phyloP scores from a whole-genome alignment of 2,888 invertebrate genomes.

The Scaptomyza tumidula region DNA sequence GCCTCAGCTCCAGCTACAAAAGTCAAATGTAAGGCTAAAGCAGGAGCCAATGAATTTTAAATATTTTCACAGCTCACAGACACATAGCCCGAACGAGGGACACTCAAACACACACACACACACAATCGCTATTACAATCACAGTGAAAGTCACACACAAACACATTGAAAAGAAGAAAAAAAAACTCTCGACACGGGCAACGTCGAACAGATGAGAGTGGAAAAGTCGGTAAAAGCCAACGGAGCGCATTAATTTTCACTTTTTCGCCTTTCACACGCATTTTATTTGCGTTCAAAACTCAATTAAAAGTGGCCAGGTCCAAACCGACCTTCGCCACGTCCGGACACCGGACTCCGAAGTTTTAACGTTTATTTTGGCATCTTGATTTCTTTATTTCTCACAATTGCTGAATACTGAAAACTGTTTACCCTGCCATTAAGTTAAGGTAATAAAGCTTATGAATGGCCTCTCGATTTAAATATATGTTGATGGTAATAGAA shows the following conservation, averaged over 20 bases:
- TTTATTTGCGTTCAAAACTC: slow-evolving; percentile 68
- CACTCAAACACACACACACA: slow-evolving; percentile 26
- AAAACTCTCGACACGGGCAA: slow-evolving; percentile 14
- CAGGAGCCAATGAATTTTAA: slow-evolving; percentile 69
- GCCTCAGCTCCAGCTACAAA: slow-evolving; percentile 6
- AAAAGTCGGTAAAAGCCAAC: slow-evolving; percentile 57
- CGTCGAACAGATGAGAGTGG: slow-evolving; percentile 22
- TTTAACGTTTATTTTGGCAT: slow-evolving; percentile 10
- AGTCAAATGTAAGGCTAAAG: slow-evolving; percentile 54
- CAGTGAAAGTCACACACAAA: slow-evolving; percentile 12
- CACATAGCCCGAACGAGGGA: slow-evolving; percentile 26
- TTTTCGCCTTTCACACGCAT: slow-evolving; percentile 66
- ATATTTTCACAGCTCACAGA: slow-evolving; percentile 60
- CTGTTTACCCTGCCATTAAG: slow-evolving; percentile 57
- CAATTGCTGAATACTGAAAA: slow-evolving; percentile 36
- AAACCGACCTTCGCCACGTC: slow-evolving; percentile 18
- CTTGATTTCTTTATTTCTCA: slow-evolving; percentile 16
- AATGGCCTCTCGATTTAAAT: slow-evolving; percentile 1
- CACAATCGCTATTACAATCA: slow-evolving; percentile 25
- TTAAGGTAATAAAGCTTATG: slow-evolving; percentile 20
- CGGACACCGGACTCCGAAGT: not conserved
- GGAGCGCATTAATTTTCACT: slow-evolving; percentile 69
- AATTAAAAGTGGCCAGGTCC: slow-evolving; percentile 66
- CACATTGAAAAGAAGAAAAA: not conserved
- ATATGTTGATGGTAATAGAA: not conserved